Percentiles rank a stretch among this genome's conserved stretches.
Conservation (phyloP, 2,113 vertebrate genomes). For the Tapirus terrestris region DNA sequence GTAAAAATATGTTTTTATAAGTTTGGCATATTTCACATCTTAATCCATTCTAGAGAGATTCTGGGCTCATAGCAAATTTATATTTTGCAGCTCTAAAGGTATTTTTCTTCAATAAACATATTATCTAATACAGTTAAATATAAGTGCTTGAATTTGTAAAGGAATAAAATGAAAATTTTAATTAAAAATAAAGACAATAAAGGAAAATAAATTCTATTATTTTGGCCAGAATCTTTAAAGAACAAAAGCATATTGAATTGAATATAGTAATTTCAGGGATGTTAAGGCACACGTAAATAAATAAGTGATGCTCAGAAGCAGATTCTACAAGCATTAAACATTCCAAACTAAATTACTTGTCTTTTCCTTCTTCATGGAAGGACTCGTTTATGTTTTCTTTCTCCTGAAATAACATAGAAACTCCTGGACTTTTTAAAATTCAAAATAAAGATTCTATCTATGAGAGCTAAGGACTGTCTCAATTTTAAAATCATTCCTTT, state of each 20-base stretch:
- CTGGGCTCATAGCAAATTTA: neutral
- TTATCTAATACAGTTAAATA: neutral
- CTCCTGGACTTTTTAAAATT: neutral
- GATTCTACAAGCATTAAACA: neutral
- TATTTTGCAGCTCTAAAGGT: neutral
- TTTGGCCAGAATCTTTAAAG: neutral
- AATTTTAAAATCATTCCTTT: neutral
- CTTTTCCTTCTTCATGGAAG: neutral
- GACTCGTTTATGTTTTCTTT: conserved; percentile 8
- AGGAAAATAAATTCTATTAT: neutral
- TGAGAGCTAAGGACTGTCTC: neutral
- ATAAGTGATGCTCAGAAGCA: neutral
- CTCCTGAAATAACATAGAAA: neutral
- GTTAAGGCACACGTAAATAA: neutral
- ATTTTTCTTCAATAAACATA: neutral
- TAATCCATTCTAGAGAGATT: neutral
- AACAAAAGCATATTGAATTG: neutral
- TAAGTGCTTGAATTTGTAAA: neutral
- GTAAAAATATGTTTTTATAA: neutral
- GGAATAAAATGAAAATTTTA: neutral
- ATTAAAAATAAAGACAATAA: conserved; percentile 30
- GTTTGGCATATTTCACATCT: neutral
- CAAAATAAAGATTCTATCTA: neutral
- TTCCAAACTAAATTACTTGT: neutral
- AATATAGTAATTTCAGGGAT: neutral